These are phyloP conservation scores for Torymus auratus DNA, from an alignment of 2,888 invertebrate genomes.

Conservation along the genomic window DNA sequence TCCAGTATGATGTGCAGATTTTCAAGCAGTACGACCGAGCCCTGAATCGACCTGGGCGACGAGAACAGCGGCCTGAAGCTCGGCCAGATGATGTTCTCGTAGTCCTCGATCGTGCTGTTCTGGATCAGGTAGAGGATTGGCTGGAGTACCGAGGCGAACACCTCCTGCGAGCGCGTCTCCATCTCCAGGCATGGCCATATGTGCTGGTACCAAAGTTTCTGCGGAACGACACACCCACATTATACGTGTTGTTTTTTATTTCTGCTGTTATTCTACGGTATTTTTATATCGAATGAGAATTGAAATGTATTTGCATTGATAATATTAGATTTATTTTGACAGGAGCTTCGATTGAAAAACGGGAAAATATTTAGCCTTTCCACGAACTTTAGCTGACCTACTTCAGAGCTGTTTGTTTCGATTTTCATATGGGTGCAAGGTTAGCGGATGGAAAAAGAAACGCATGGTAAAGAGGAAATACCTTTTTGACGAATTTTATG, in stretches of 20 bases:
- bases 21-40: conserved; percentile 92
- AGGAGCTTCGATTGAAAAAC: no score
- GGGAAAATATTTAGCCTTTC: no score
- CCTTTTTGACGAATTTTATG: no score
- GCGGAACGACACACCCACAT: conserved; percentile 65
- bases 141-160: conserved; percentile 89
- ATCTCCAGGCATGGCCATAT: conserved; percentile 93
- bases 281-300: neutral
- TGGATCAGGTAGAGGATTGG: conserved; percentile 90
- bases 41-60: conserved; percentile 88
- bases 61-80: conserved; percentile 89
- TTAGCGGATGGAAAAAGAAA: no score
- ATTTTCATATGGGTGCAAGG: no score
- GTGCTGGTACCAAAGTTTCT: conserved; percentile 98
- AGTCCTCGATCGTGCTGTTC: conserved; percentile 87
- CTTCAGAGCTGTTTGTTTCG: no score
- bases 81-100: conserved; percentile 88
- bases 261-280: neutral
- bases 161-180: conserved; percentile 91
- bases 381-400: no score
- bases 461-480: no score
- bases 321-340: no score
- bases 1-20: conserved; percentile 92
- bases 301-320: no score
- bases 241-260: neutral